phyloP scores from a whole-genome alignment of 1,140 invertebrate genomes.

The Belonocnema kinseyi region DNA sequence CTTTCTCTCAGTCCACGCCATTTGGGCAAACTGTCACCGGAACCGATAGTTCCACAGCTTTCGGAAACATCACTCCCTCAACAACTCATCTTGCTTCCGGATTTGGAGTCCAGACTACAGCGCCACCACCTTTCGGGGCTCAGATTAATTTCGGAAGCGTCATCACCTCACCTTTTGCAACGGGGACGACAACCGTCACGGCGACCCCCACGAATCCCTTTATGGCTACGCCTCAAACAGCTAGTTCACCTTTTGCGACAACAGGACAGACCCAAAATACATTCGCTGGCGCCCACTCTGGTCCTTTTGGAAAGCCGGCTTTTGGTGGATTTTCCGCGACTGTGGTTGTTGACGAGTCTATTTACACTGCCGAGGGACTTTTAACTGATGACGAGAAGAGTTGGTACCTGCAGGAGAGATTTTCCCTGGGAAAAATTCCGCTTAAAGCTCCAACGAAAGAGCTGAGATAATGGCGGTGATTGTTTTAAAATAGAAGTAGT shows the following conservation, averaged over 20 bases:
- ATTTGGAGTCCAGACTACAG: not conserved
- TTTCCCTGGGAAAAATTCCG: slow-evolving; percentile 66
- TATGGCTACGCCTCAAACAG: slow-evolving; percentile 36
- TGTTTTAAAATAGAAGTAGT: not conserved
- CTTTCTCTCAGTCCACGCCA: slow-evolving; percentile 30
- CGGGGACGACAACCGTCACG: not conserved
- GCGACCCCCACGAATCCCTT: slow-evolving; percentile 53
- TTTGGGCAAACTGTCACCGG: slow-evolving; percentile 38
- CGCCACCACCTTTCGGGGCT: not conserved
- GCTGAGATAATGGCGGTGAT: slow-evolving; percentile 52
- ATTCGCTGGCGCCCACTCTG: slow-evolving; percentile 31
- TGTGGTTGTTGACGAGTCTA: slow-evolving; percentile 56
- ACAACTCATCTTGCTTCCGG: too few species aligned
- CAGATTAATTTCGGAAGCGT: slow-evolving; percentile 23
- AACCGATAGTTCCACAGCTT: slow-evolving; percentile 39
- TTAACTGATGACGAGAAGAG: slow-evolving; percentile 68
- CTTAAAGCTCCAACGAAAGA: slow-evolving; percentile 67
- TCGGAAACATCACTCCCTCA: slow-evolving; percentile 20
- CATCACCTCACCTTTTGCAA: slow-evolving; percentile 44
- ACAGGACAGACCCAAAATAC: slow-evolving; percentile 41
- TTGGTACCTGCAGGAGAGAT: slow-evolving; percentile 58
- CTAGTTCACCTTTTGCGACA: slow-evolving; percentile 48
- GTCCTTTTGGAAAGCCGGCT: slow-evolving; percentile 52
- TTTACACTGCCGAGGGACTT: slow-evolving; percentile 57
- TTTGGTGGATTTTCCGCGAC: slow-evolving; percentile 44